These are phyloP conservation scores for Ptyas mucosa DNA, from an alignment of 2,113 vertebrate genomes.

Conservation along the genomic window DNA sequence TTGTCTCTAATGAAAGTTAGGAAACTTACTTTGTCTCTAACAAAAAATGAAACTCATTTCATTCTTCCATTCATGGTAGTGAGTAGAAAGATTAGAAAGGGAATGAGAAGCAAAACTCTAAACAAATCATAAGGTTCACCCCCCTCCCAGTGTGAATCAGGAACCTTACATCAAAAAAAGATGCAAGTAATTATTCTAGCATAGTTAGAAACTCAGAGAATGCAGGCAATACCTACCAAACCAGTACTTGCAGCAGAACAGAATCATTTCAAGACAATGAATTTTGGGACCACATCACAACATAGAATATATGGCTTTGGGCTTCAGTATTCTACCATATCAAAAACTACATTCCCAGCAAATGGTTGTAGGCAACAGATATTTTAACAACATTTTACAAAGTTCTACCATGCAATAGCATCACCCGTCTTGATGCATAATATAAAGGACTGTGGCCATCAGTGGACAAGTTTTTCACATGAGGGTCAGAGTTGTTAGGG, in stretches of 20 bases:
- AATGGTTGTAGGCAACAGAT: neutral
- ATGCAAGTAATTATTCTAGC: neutral
- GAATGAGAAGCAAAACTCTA: neutral
- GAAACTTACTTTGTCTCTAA: neutral
- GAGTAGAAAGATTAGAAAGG: neutral
- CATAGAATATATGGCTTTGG: neutral
- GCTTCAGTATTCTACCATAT: neutral
- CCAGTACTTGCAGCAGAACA: neutral
- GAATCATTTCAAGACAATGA: neutral
- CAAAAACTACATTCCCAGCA: neutral
- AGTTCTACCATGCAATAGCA: neutral
- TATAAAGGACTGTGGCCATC: neutral
- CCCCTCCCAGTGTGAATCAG: neutral
- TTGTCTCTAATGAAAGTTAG: neutral
- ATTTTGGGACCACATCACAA: neutral
- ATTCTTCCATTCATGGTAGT: neutral
- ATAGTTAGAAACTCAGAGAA: neutral
- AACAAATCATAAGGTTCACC: neutral
- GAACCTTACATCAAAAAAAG: neutral
- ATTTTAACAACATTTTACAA: neutral
- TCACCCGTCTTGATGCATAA: neutral
- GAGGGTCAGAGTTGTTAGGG: neutral
- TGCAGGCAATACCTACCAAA: neutral
- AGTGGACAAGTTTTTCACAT: neutral
- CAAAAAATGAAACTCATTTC: neutral